Evolutionary conservation across 92 coral and sea anemone species (phyloP), one percentile per base, ranked within the genome.

Genomic region (Parazoanthus atlanticus): DNA sequence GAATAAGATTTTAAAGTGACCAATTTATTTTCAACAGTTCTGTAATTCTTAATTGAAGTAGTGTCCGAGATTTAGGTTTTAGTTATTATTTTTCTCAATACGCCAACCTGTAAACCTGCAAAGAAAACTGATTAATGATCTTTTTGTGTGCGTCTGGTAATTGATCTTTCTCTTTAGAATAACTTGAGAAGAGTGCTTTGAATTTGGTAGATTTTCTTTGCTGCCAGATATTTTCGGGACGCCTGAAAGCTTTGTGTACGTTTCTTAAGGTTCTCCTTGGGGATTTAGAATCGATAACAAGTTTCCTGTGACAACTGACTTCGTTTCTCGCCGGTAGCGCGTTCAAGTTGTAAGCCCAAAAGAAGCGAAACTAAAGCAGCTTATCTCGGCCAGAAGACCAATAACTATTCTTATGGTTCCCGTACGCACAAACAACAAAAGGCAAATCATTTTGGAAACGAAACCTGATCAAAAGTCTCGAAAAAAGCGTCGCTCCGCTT

Each of bases 81-180:
- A 41, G 30, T 84, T 47, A 54, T 19, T 83, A 38, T 67, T 15
- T 41, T 71, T 38, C 36, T 69, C 67, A 84, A 72, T 71, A 34
- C 41, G 64, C 52, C 78, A 40, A 72, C 78, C 78, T 67, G 87
- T 49, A 69, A 72, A 43, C 32, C n/a, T 33, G 38, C 41, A 84
- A 80, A 31, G 84, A 30, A 54, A 54, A 36, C n/a, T n/a, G n/a
- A n/a, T 31, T 54, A 56, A 69, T 41, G 77, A 66, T 67, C 86
- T 81, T 66, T 69, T 46, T 84, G 33, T 69, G 76, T 69, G 33
- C 32, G 58, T 43, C 26, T 43, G 9, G 58, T 43, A 43, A 70
- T 28, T 84, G 29, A 26, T 70, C 87, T 84, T 84, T 84, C 64
- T 82, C 72, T 25, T 46, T 58, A 41, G 38, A 70, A 84, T 30